Base-by-base conservation (phyloP, 2,113 vertebrate genomes). In the Rallus limicola region DNA sequence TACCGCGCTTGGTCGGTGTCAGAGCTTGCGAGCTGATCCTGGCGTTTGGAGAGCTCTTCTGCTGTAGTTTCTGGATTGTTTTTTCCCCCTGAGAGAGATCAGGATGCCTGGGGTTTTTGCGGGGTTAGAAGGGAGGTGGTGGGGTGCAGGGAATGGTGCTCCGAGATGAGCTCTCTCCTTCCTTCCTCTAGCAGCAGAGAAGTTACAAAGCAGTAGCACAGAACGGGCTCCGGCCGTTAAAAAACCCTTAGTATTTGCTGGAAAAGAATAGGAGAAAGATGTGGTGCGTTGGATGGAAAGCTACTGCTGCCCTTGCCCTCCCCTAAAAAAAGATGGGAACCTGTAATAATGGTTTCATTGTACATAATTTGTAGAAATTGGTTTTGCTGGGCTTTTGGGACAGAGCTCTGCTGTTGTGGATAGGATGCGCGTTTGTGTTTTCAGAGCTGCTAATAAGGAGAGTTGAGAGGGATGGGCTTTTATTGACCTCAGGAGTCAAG, bases 1-100 rank as follows among this genome's bases (percentile, higher is more conserved):
- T 1, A 4, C 0, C 5, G 63, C 48, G 1, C 31, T 13, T 5
- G 5, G 2, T 1, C 23, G 3, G 1, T 11, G 33, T 10, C 4
- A 2, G 18, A n/a, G 59, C 64, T 0, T 16, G 6, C 13, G 4
- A 6, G 1, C 3, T 1, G 25, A 3, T 64, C 23, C 44, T 16
- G 6, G 34, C 21, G 0, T 79, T 53, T 24, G 13, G 17, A 1
- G 31, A 20, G 69, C 7, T 71, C 28, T 9, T 38, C 17, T 9
- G 8, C 20, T 16, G 5, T 18, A 24, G 2, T 13, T 3, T 3
- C 7, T 10, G 21, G 18, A 6, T 55, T 55, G 53, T 26, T 33
- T 18, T 11, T 5, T 6, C 6, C 12, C 12, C 3, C 0, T 7
- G 31, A 21, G 29, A 18, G 59, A 46, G 48, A 21, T 23, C 20